These are phyloP conservation scores for Thunnus albacares DNA, from an alignment of 2,797 vertebrate genomes.

Conservation along the genomic window DNA sequence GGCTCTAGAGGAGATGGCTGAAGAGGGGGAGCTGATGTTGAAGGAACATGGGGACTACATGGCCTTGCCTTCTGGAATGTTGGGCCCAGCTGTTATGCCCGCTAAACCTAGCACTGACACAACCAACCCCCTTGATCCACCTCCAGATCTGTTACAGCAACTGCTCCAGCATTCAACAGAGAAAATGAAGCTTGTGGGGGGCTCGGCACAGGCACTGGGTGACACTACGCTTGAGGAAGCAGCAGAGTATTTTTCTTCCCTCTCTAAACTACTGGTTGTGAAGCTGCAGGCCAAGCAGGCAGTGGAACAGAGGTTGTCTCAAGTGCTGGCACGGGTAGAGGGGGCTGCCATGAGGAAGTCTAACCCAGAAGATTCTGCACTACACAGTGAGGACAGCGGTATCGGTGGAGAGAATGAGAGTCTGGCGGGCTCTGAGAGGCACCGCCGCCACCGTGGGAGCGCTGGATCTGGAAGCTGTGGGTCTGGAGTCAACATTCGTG, in stretches of 20 bases:
- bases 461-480: constrained; percentile 72
- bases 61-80: constrained; percentile 83
- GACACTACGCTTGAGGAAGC: constrained; percentile 87
- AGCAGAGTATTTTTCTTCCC: constrained; percentile 84
- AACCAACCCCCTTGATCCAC: constrained; percentile 71
- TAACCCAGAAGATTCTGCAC: constrained; percentile 84
- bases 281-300: constrained; percentile 87
- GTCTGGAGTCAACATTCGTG: constrained; percentile 61
- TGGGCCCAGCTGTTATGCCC: constrained; percentile 33
- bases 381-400: constrained; percentile 96
- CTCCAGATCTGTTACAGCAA: constrained; percentile 91
- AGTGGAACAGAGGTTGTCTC: constrained; percentile 84
- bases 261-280: constrained; percentile 83
- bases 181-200: constrained; percentile 86
- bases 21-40: constrained; percentile 91
- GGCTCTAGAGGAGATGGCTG: constrained; percentile 91
- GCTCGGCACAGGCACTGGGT: constrained; percentile 83
- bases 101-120: constrained; percentile 43
- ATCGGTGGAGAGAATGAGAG: constrained; percentile 93
- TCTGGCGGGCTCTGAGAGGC: constrained; percentile 78
- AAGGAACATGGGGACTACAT: constrained; percentile 86
- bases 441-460: constrained; percentile 72
- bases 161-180: constrained; percentile 90
- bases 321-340: constrained; percentile 85
- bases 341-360: constrained; percentile 75